Base-by-base conservation (phyloP, 2,797 vertebrate species). In the Zalophus californianus region DNA sequence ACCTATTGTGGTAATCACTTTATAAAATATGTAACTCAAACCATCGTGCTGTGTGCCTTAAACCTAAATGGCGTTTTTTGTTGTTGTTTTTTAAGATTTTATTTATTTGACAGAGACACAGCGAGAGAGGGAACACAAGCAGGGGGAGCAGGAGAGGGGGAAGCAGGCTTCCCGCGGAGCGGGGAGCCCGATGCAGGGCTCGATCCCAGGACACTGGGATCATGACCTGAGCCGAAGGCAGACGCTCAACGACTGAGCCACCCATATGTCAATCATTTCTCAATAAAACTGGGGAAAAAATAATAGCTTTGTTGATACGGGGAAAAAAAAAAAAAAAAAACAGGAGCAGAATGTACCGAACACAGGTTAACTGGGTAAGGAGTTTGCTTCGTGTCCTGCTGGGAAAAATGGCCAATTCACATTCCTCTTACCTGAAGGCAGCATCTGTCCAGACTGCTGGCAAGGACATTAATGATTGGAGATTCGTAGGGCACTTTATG, bases 291-390 rank as follows among this genome's bases (percentile, higher is more conserved):
- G 5, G 62, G 62, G 29, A 5, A 7, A 23, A 44, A 90, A 87
- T 54, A 95, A 93, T 41, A 84, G 79, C 58, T 93, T 75, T 92
- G 94, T 87, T 93, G 94, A 92, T 58, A 35, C 58, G 68, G 52
- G 35, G 35, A 2, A 32, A 78, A 58, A 85, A 85, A 79, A 48
- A 15, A 44, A 3, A 27, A 41, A 44, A 73, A 13, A 48, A 29
- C 44, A 75, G 44, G 70, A 87, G 32, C 77, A 25, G 27, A 85
- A 44, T 23, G 72, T 92, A 60, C 25, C 0, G 25, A 92, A 86
- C 78, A 38, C 0, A 4, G 44, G 21, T 82, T 90, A 75, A 82
- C 86, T 62, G 83, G 70, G 78, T 77, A 41, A 95, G 85, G 25
- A 35, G 3, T 4, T 2, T 56, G 82, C 91, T 56, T 78, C 16